Conservation (phyloP, 2,797 vertebrate genomes). For the Cossypha polioptera region DNA sequence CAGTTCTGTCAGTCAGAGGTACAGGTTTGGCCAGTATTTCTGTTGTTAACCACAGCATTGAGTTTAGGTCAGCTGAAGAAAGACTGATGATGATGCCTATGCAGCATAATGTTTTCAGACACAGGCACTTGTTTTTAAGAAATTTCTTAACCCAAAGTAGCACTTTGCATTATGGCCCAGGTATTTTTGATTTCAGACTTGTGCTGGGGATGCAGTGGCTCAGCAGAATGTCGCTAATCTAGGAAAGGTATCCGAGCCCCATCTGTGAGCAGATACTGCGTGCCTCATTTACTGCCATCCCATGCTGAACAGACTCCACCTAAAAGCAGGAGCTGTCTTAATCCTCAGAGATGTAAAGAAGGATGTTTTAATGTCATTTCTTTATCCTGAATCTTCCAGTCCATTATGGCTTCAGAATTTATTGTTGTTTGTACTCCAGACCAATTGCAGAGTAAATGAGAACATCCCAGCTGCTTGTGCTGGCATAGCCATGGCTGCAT, state of each 20-base stretch:
- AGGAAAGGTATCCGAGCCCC: not conserved
- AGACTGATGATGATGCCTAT: not conserved
- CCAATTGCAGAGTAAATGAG: not conserved
- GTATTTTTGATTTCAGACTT: not conserved
- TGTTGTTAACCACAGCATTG: not conserved
- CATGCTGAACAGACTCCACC: not conserved
- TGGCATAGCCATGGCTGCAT: rapidly evolving
- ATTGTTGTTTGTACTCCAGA: not conserved
- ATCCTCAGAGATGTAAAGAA: not conserved
- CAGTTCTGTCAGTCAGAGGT: not conserved
- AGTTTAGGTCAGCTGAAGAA: not conserved
- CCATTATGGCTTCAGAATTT: not conserved
- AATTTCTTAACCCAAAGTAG: not conserved
- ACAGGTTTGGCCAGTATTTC: not conserved
- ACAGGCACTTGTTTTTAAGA: not conserved
- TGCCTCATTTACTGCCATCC: not conserved
- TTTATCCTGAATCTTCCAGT: not conserved
- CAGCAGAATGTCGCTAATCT: not conserved
- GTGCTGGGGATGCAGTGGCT: not conserved
- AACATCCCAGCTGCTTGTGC: not conserved
- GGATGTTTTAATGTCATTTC: not conserved
- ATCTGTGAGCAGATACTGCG: not conserved
- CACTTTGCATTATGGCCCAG: not conserved
- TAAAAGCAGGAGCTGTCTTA: not conserved
- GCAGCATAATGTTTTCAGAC: not conserved